Conservation (phyloP, 2,888 invertebrate species). For the Himalopsyche kuldschensis region DNA sequence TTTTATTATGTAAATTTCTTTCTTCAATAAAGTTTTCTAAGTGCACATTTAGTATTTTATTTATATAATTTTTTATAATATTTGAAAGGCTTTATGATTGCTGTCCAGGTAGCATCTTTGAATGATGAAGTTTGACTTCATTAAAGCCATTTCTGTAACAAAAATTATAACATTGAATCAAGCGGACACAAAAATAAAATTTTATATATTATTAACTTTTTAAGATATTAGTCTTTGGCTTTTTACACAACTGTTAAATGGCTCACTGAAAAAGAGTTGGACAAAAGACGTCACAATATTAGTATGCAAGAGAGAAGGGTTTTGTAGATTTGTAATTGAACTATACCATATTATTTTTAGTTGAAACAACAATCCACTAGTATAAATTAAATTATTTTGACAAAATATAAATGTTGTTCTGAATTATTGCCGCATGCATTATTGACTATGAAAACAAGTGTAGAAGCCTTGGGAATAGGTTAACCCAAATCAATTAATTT, state of each 20-base stretch:
- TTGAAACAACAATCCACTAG: too few species aligned
- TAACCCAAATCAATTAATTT: too few species aligned
- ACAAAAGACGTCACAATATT: neutral
- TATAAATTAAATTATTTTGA: too few species aligned
- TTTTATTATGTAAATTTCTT: neutral
- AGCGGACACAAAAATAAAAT: neutral
- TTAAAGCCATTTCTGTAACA: constrained; percentile 36
- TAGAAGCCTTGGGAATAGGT: too few species aligned
- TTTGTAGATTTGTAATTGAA: too few species aligned
- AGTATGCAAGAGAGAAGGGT: neutral
- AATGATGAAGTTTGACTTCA: constrained; percentile 19
- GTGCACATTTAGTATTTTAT: neutral
- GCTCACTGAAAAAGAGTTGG: too few species aligned
- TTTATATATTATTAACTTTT: neutral
- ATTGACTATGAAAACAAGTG: too few species aligned
- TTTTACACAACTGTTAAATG: too few species aligned
- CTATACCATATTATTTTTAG: too few species aligned
- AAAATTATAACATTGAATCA: constrained; percentile 31
- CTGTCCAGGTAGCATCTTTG: neutral
- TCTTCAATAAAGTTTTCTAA: neutral
- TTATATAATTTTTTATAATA: neutral
- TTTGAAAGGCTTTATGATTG: neutral
- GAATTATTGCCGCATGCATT: too few species aligned
- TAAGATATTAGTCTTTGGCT: too few species aligned
- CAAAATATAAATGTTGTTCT: too few species aligned